phyloP scores from a whole-genome alignment of 2,113 vertebrate genomes.

The Phyllopteryx taeniolatus region DNA sequence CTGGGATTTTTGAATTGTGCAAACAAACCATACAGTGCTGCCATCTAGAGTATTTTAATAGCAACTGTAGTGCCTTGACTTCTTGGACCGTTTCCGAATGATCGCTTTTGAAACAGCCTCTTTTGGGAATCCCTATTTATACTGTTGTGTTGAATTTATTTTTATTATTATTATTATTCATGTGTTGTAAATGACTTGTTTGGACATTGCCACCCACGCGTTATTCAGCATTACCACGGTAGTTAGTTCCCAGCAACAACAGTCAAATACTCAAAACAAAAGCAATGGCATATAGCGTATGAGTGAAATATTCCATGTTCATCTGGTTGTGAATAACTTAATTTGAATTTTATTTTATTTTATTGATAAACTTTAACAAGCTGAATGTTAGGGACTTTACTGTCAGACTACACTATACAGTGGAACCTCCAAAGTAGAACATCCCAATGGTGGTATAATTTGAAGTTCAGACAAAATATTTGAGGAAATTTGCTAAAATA shows the following conservation, averaged over 20 bases:
- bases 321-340: not conserved
- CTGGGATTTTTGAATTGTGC: constrained; percentile 17
- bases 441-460: not conserved
- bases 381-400: not conserved
- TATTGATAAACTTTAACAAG: not conserved
- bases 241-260: constrained; percentile 4
- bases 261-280: constrained; percentile 2
- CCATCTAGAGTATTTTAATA: constrained; percentile 20
- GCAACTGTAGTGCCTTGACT: constrained; percentile 22
- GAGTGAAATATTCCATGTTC: not conserved
- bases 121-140: constrained; percentile 22
- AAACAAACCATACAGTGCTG: not conserved
- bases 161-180: constrained; percentile 12
- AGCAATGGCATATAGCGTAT: not conserved
- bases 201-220: constrained; percentile 7
- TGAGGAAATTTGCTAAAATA: too few species aligned
- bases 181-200: constrained; percentile 38
- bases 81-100: constrained; percentile 36
- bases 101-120: constrained; percentile 15
- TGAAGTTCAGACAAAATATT: not conserved
- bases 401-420: not conserved
- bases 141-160: constrained; percentile 26
- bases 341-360: not conserved
- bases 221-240: not conserved
- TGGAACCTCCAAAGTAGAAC: not conserved